Percentiles rank a stretch among this genome's conserved stretches.
Evolutionary conservation across 2,888 invertebrate genomes (phyloP).

Genomic region (Lycophotia porphyrea): DNA sequence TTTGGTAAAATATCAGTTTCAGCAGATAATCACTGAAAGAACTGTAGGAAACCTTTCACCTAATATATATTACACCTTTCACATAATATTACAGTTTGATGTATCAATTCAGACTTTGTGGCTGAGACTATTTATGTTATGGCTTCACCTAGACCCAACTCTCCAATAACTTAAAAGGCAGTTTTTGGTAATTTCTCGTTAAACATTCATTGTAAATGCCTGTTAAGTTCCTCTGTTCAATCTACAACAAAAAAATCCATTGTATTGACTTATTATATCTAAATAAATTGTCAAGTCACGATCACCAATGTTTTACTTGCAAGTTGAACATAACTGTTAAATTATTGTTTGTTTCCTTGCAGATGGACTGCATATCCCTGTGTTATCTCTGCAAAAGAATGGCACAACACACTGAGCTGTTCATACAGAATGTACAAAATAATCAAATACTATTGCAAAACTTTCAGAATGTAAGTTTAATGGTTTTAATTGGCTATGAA

Average conservation of each 20-base stretch:
- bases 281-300: no score
- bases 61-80: neutral
- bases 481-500: no score
- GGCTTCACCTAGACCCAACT: neutral
- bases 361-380: constrained; percentile 74
- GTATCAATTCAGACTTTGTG: neutral
- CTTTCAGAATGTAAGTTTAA: constrained; percentile 74
- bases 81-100: neutral
- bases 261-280: no score
- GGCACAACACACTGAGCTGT: constrained; percentile 76
- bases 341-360: constrained; percentile 55
- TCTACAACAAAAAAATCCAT: neutral
- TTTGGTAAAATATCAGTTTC: neutral
- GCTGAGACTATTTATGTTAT: no score
- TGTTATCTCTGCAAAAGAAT: constrained; percentile 80
- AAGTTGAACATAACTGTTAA: neutral
- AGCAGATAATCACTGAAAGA: neutral
- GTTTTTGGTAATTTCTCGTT: neutral
- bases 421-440: constrained; percentile 80
- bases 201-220: neutral
- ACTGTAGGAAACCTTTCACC: neutral
- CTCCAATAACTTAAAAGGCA: neutral
- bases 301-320: no score
- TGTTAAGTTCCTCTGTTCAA: neutral
- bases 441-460: constrained; percentile 80